Evolutionary conservation across 2,888 invertebrate genomes (phyloP), one percentile per base, ranked within the genome.

Genomic region (Lacanobia oleracea): DNA sequence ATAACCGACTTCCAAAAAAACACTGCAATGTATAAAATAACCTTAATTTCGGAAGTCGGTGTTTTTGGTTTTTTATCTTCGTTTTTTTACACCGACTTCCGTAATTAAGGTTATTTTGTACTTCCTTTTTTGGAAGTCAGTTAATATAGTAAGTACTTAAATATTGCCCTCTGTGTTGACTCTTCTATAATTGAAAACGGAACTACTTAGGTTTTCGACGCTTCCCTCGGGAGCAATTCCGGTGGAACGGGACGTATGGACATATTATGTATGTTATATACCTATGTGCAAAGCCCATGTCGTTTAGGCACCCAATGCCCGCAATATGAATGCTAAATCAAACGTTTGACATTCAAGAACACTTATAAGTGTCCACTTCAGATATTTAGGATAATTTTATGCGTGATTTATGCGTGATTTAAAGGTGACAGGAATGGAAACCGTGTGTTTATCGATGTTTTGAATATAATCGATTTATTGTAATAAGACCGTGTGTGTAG

Each of bases 371-470:
- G 61, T 56, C 68, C 59, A 56, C 23, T 74, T 59, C 37, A 43
- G 54, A 73, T 45, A 77, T 70, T 75, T 62, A 60, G 61, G 45
- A 69, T 80, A 74, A 81, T 74, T 77, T 62, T 66, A 75, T 67
- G 69, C 66, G 53, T 53, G 7, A 70, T 77, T 62, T 66, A 75
- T 67, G 69, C 66, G 53, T 53, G 7, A 70, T 65, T 62, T 54
- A 68, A 43, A 72, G 57, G 77, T 68, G 78, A 67, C 78, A 75
- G 66, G 81, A 75, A 78, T 81, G 33, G 67, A 72, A 75, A 78
- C 62, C 59, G 48, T 18, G 64, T 67, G 64, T 67, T 79, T 80
- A 70, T 70, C n/a, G 59, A 60, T 18, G 33, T 57, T 80, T 67
- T 48, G n/a, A 64, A 77, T 68, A 62, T 54, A 54, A 67, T 40